Percentiles rank a stretch among this genome's conserved stretches.
Evolutionary conservation across 2,113 vertebrate species (phyloP).

Genomic region (Bufo bufo): DNA sequence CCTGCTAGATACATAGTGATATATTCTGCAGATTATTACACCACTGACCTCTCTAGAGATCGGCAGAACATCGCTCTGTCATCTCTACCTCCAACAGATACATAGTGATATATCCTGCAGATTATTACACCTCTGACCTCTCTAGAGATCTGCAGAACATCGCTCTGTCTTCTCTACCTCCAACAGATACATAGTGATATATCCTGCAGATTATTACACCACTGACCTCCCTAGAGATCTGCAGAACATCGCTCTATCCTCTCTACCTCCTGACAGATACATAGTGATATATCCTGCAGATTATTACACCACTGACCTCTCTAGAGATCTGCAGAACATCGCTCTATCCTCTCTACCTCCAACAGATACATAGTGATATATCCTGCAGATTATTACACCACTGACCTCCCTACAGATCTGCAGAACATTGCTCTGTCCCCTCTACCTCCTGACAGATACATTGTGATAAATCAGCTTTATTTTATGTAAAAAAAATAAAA

Average conservation of each 20-base stretch:
- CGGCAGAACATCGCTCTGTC: neutral
- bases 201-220: too few relatives aligned
- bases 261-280: neutral
- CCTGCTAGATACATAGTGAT: neutral
- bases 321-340: neutral
- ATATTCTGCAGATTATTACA: neutral
- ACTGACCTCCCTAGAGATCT: neutral
- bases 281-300: too few relatives aligned
- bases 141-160: constrained; percentile 5
- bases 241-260: neutral
- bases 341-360: neutral
- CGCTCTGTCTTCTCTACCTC: neutral
- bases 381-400: too few relatives aligned
- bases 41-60: neutral
- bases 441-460: too few relatives aligned
- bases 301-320: neutral
- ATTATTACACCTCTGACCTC: neutral
- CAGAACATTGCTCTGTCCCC: too few relatives aligned
- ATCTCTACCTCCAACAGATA: neutral
- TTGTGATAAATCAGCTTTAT: too few relatives aligned
- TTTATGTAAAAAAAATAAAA: too few relatives aligned
- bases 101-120: neutral
- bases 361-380: too few relatives aligned
- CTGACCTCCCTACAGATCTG: too few relatives aligned
- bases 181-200: neutral